A percentile compares a stretch with the other conserved stretches of the same genome.
Conservation (phyloP, 30 jellyfish, hydroid and myxozoan genomes). For the Turritopsis dohrnii region DNA sequence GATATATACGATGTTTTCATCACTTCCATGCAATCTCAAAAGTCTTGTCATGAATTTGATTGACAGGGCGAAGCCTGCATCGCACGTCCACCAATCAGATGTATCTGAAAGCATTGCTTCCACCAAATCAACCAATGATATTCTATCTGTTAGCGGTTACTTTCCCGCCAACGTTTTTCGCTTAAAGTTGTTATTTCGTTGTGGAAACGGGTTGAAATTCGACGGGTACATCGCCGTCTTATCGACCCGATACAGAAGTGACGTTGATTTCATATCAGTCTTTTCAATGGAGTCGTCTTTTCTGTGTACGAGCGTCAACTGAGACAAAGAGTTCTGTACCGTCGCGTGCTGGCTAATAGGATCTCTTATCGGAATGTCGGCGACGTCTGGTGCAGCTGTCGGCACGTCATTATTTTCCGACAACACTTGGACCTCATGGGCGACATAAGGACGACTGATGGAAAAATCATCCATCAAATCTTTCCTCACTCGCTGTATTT, state of each 20-base stretch:
- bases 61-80: too few relatives aligned
- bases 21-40: too few relatives aligned
- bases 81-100: too few relatives aligned
- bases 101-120: too few relatives aligned
- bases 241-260: conserved; percentile 50
- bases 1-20: too few relatives aligned
- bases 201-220: conserved; percentile 82
- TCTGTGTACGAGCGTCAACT: not conserved
- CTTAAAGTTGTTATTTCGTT: conserved; percentile 38
- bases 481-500: not conserved
- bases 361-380: not conserved
- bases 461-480: conserved; percentile 5
- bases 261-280: conserved; percentile 17
- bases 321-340: not conserved
- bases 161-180: conserved; percentile 19
- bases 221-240: conserved; percentile 66
- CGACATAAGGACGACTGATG: conserved; percentile 19
- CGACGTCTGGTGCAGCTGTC: not conserved
- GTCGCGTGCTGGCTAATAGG: not conserved
- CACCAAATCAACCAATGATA: too few relatives aligned
- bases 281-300: not conserved
- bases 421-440: conserved; percentile 17
- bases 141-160: not conserved
- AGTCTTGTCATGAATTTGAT: too few relatives aligned
- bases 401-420: conserved; percentile 9